Base-by-base conservation (phyloP, 2,113 vertebrate species). In the Morone chrysops region DNA sequence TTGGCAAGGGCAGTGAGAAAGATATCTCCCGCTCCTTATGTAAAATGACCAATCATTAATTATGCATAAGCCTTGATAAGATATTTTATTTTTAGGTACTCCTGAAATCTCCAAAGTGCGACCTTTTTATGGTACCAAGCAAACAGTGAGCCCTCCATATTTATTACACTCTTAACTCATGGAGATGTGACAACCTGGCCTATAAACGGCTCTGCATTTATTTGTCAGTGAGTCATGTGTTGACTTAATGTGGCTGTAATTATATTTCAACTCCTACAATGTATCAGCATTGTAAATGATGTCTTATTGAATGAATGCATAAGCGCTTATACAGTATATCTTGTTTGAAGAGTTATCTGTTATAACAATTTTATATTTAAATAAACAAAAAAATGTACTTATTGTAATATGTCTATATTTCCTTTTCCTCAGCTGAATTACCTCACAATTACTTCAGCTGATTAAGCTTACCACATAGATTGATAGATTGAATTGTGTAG, bases 1-100 rank as follows among this genome's bases (percentile, higher is more conserved):
- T 82, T 87, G 91, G 68, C 89, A 92, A 90, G 89, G 89, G 82
- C 90, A 82, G 41, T 17, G 65, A 50, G 62, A 83, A 43, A 86
- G 70, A 91, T 78, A 88, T 89, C 62, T 78, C 82, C 60, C 22
- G 45, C 73, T 87, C 85, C 77, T 88, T 72, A 77, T 84, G 80
- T 89, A 85, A 93, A 92, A 90, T 91, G 86, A 87, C 85, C 86
- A 60, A 22, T 41, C 82, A 85, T 93, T 87, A 88, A 93, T 93
- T 89, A 93, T 93, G 83, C 54, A 93, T 89, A 50, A 66, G 66
- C 61, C 80, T 80, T 86, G 91, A 92, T 92, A 83, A 91, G 90
- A 78, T 69, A 25, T 77, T 81, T 86, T 89, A 91, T 92, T 91
- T 92, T 91, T 86, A 87, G 87, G 81, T 14, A 53, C 31, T 69